Base-by-base conservation (phyloP, 2,888 invertebrate species). In the Melinaea marsaeus region DNA sequence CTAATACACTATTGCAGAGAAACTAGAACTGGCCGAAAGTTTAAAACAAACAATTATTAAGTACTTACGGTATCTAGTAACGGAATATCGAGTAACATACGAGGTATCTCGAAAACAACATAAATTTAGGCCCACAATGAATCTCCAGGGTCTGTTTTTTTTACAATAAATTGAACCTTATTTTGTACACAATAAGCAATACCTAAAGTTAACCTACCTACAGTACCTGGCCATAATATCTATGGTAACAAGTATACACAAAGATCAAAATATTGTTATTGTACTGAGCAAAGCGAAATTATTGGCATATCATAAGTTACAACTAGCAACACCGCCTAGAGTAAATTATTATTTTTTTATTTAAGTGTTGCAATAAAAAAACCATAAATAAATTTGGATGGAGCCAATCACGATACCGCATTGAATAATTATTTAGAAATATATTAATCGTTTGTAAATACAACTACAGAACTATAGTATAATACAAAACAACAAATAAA, bases 401-500 rank as follows among this genome's bases (percentile, higher is more conserved):
- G 84, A 84, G 81, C 81, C 81, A 78, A 86, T 81, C 72, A 75
- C 71, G 67, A 76, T 74, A 75, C 71, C 71, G 70, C 64, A 74
- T 76, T 76, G 77, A 79, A 79, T 75, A 77, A 80, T 69, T 58
- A 61, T 71, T 79, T 78, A 83, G 74, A 81, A 84, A 85, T 88
- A 87, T 84, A 87, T 86, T 86, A 87, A 74, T 83, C 74, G 80
- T 77, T 71, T 73, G 75, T 79, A 79, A 77, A 76, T 86, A 84
- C 76, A 79, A 76, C 81, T 86, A 86, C 76, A 79, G 80, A 79
- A 78, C 81, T 87, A 86, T 75, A 74, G 74, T 81, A 79, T 80
- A 80, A 80, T 84, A 87, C 83, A 89, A 86, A 89, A 84, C 81
- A 90, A 89, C 86, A 90, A 89, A 89, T 90, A 90, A 90, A 90